phyloP scores from a whole-genome alignment of 2,888 invertebrate genomes.

The Lingula anatina region DNA sequence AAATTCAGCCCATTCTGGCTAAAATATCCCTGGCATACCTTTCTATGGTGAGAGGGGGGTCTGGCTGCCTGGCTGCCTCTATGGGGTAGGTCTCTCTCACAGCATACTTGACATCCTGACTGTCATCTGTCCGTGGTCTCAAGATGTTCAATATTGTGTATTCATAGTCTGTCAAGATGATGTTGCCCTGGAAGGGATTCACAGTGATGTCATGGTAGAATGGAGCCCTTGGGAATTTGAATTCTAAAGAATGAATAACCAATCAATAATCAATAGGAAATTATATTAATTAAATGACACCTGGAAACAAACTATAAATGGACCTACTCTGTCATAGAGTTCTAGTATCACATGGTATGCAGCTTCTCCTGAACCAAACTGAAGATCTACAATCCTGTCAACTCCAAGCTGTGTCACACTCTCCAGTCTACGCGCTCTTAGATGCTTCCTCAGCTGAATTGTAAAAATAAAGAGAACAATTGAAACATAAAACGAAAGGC shows the following conservation, averaged over 20 bases:
- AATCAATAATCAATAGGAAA: background rate
- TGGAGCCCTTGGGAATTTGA: no score
- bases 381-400: constrained; percentile 89
- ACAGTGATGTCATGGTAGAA: no score
- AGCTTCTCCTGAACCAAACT: constrained; percentile 88
- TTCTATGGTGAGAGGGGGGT: constrained; percentile 29
- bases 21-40: no score
- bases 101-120: constrained; percentile 81
- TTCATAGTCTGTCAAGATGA: constrained; percentile 86
- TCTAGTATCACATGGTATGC: constrained; percentile 94
- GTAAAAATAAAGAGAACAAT: constrained; percentile 1
- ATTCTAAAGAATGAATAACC: constrained; percentile 2
- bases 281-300: background rate
- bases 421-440: constrained; percentile 91
- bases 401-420: constrained; percentile 78
- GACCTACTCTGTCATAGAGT: constrained; percentile 69
- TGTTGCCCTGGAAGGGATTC: constrained; percentile 82
- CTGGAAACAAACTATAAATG: background rate
- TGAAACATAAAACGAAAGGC: background rate
- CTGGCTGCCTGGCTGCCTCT: constrained; percentile 35
- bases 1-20: no score
- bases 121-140: constrained; percentile 75
- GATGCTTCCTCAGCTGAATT: constrained; percentile 83
- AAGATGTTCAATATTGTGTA: constrained; percentile 88
- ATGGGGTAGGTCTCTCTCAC: constrained; percentile 80